Base-by-base conservation (phyloP, 1,140 invertebrate genomes). In the Papilio glaucus region DNA sequence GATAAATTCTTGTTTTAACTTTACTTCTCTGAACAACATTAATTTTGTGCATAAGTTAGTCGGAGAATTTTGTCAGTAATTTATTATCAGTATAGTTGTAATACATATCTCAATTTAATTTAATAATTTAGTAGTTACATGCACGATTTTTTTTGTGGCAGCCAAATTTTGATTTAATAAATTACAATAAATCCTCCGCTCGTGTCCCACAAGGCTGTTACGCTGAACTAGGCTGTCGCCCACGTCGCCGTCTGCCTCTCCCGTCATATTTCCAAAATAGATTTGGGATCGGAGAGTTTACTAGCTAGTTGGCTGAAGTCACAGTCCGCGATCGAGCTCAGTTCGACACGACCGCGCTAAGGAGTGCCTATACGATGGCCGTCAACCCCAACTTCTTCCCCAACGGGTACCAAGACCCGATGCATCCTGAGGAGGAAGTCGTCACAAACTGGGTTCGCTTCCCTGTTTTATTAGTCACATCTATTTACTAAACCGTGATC, bases 241-340 rank as follows among this genome's bases (percentile, higher is more conserved):
- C 86, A 89, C 88, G 82, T 80, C 68, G 73, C 81, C 83, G 79
- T 77, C 81, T 84, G 82, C 24, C 85, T 89, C 89, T 87, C 86
- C 86, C 86, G 86, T 89, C 86, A 88, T 91, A 90, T 89, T 91
- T 88, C 91, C 88, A 89, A 91, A 93, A 93, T 93, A 93, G 91
- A 93, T 82, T 93, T 53, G 8, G 91, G 88, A 91, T 90, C 82
- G 86, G 85, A 91, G 81, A 89, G 88, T 90, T 91, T 91, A 88
- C 88, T 80, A 79, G 65, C 84, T 78, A 86, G 74, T 83, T 67
- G 81, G 72, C 89, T 93, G 88, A 87, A 93, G 85, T 81, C 82
- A 84, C 88, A 90, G 89, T 92, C 74, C 83, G 86, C 86, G 89
- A 85, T 83, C 88, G 83, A 67, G 73, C 88, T 81, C 77, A 81